Conservation (phyloP, 2,797 vertebrate genomes). For the Enteromius unitaeniatus region DNA sequence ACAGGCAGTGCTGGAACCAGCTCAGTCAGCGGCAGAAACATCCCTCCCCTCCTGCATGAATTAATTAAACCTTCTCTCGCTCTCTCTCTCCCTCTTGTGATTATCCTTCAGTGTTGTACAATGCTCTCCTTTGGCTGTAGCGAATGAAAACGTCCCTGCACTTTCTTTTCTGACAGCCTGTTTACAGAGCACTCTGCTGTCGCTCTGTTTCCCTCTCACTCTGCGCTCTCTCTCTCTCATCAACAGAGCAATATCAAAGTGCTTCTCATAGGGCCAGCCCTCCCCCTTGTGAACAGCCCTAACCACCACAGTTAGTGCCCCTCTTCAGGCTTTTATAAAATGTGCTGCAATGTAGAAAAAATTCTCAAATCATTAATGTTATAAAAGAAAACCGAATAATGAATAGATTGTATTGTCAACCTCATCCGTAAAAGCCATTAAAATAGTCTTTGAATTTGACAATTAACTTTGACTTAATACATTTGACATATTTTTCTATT, state of each 20-base stretch:
- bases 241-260: constrained; percentile 63
- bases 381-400: neutral
- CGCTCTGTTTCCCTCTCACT: constrained; percentile 34
- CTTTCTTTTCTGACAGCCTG: constrained; percentile 69
- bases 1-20: constrained; percentile 66
- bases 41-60: constrained; percentile 77
- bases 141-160: constrained; percentile 58
- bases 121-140: constrained; percentile 41
- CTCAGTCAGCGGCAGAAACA: constrained; percentile 68
- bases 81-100: constrained; percentile 58
- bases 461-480: neutral
- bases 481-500: neutral
- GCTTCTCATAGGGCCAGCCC: constrained; percentile 57
- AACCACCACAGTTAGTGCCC: constrained; percentile 53
- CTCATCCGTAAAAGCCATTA: neutral
- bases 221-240: constrained; percentile 33
- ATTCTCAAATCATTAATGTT: neutral
- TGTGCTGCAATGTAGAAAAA: neutral
- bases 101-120: constrained; percentile 54
- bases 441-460: neutral
- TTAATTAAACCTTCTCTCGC: constrained; percentile 71
- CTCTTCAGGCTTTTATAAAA: constrained; percentile 11
- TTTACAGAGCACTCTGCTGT: constrained; percentile 62
- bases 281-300: constrained; percentile 50
- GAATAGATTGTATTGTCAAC: neutral